Conservation (phyloP, 2,797 vertebrate species). For the Mormyrus hasselquistii region DNA sequence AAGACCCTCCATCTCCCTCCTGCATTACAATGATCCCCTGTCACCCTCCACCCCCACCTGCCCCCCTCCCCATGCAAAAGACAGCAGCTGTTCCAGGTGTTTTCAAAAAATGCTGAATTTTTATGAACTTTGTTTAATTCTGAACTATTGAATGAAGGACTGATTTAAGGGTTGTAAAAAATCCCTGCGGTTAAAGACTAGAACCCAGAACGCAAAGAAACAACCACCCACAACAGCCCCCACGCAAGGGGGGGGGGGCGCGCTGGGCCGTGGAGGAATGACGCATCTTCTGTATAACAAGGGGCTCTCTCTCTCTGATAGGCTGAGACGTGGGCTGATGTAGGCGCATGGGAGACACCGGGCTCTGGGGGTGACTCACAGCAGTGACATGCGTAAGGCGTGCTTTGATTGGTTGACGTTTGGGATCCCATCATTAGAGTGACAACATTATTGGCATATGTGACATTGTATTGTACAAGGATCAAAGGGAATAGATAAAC, state of each 20-base stretch:
- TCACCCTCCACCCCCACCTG: not conserved
- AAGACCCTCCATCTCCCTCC: not conserved
- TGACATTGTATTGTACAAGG: not conserved
- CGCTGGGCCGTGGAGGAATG: not conserved
- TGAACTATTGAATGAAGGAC: not conserved
- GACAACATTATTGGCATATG: not conserved
- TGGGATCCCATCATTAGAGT: not conserved
- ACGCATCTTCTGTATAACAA: not conserved
- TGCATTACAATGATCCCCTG: not conserved
- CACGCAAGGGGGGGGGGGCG: not conserved
- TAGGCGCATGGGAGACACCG: not conserved
- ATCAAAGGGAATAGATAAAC: not conserved
- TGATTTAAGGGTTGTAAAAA: not conserved
- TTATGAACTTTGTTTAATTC: not conserved
- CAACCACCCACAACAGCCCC: not conserved
- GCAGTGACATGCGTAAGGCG: not conserved
- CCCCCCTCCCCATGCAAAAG: not conserved
- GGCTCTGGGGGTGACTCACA: constrained; percentile 2
- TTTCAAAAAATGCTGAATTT: not conserved
- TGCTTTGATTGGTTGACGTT: not conserved
- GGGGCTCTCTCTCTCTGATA: not conserved
- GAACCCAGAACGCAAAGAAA: not conserved
- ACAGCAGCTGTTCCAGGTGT: not conserved
- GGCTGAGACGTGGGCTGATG: not conserved
- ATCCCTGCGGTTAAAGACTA: not conserved